Percentiles rank a stretch among this genome's conserved stretches.
phyloP scores from a whole-genome alignment of 92 coral and sea anemone genomes.

The Epizoanthus scotinus region DNA sequence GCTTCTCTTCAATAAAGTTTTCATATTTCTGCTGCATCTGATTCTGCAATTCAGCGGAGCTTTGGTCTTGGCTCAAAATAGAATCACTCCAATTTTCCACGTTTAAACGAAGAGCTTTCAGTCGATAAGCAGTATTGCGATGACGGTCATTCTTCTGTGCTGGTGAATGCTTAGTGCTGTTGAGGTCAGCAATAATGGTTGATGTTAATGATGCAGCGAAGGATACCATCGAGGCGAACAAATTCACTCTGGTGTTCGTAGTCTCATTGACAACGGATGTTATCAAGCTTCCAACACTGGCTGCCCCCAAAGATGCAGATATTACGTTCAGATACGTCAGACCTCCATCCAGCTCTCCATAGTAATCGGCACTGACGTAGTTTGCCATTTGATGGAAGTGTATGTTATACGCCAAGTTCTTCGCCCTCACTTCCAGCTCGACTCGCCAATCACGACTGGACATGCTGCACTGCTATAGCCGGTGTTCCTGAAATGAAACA shows the following conservation, averaged over 20 bases:
- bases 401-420: neutral
- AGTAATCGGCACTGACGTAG: neutral
- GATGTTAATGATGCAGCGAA: neutral
- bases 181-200: neutral
- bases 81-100: neutral
- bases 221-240: neutral
- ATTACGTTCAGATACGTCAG: neutral
- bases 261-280: neutral
- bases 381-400: neutral
- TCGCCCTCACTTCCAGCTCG: neutral
- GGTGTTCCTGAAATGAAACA: too few relatives aligned
- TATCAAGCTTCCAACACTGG: conserved; percentile 2
- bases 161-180: conserved; percentile 5
- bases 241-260: neutral
- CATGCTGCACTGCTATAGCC: neutral
- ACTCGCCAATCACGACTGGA: neutral
- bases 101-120: neutral
- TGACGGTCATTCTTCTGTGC: neutral
- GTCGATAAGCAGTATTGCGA: neutral
- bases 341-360: neutral
- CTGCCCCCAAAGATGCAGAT: neutral
- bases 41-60: neutral
- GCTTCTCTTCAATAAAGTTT: neutral
- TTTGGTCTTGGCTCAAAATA: neutral
- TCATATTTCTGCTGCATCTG: neutral